Evolutionary conservation across 1,140 invertebrate species (phyloP).

Genomic region (Drosophila pandora): DNA sequence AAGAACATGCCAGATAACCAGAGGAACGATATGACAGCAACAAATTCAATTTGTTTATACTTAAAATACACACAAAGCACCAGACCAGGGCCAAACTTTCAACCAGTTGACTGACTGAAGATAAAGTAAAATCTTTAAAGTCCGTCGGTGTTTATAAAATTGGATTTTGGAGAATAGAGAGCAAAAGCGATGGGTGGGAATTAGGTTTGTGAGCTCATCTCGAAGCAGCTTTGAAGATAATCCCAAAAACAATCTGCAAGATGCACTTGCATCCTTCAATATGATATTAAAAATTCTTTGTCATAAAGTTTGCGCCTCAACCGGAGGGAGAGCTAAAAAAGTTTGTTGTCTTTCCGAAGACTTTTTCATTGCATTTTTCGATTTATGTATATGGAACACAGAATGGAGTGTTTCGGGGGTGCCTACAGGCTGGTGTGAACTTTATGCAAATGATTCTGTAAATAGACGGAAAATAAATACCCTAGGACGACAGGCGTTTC

Average conservation of each 20-base stretch:
- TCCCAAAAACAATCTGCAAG: constrained; percentile 37
- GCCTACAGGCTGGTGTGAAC: not conserved
- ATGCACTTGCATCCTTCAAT: constrained; percentile 24
- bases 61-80: constrained; percentile 38
- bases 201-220: constrained; percentile 32
- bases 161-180: constrained; percentile 15
- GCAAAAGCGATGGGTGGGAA: not conserved
- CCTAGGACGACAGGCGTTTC: not conserved
- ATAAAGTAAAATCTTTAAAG: constrained; percentile 5
- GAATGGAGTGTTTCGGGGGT: not conserved
- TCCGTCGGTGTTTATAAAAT: constrained; percentile 45
- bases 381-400: not conserved
- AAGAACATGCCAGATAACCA: constrained; percentile 36
- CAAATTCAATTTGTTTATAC: constrained; percentile 74
- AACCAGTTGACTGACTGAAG: constrained; percentile 41
- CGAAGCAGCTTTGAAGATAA: constrained; percentile 28
- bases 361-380: constrained; percentile 18
- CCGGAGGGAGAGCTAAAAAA: constrained; percentile 11
- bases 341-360: constrained; percentile 31
- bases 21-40: constrained; percentile 57
- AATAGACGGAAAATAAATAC: constrained; percentile 5
- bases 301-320: constrained; percentile 46
- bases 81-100: constrained; percentile 22
- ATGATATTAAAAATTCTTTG: constrained; percentile 66
- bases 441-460: constrained; percentile 19